Base-by-base conservation (phyloP, 1,140 invertebrate species). In the Agrypnia vestita region DNA sequence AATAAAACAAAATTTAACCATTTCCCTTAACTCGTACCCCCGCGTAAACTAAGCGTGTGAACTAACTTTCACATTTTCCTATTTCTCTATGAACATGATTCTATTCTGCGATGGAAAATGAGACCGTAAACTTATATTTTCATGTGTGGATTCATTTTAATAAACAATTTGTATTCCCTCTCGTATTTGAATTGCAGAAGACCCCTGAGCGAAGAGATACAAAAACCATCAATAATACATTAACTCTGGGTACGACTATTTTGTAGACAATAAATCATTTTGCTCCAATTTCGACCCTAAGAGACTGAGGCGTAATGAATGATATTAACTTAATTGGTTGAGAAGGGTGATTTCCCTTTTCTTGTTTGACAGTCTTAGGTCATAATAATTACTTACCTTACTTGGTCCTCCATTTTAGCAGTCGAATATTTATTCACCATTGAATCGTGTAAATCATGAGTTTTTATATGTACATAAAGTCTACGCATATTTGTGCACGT, bases 1-100 rank as follows among this genome's bases (percentile, higher is more conserved):
- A 73, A 73, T 73, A 73, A 73, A 73, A 73, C 69, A 73, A 73
- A 69, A 73, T 73, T 73, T 15, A 0, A 13, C 49, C 53, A 17
- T n/a, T 55, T 55, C 69, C 19, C n/a, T 19, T 73, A 53, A 55
- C 69, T 53, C 21, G 53, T 73, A 49, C 53, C 69, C 69, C 25
- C 47, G 12, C 19, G 8, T 8, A n/a, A n/a, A 25, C 11, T 11
- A n/a, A 25, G 19, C 19, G 25, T 51, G 9, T 15, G 21, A 13
- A 73, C 69, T 3, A 35, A 25, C 69, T 55, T 13, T 35, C 49
- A 25, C 53, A 12, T 15, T 17, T 55, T 71, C 15, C 15, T 71
- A 43, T 64, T 44, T 64, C 11, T 64, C 21, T 64, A 44, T 21
- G 35, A 64, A 35, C 61, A 59, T 21, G 0, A 59, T 17, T 9